Percentiles rank a stretch among this genome's conserved stretches.
Evolutionary conservation across 2,113 vertebrate genomes (phyloP).

Genomic region (Pygoscelis antarcticus): DNA sequence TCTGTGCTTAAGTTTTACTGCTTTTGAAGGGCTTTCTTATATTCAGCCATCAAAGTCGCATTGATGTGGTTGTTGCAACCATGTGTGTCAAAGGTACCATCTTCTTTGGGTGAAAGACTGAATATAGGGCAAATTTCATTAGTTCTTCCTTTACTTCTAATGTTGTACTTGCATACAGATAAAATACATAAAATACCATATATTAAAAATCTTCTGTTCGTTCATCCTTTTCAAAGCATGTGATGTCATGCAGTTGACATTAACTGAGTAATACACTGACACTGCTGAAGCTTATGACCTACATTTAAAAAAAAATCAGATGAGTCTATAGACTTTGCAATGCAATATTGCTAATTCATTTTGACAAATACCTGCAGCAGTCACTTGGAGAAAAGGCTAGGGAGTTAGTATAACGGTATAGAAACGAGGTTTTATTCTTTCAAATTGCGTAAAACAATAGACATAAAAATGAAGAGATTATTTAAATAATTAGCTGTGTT

Average conservation of each 20-base stretch:
- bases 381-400: neutral
- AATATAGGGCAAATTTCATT: neutral
- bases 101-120: neutral
- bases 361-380: neutral
- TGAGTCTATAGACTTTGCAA: neutral
- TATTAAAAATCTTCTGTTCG: neutral
- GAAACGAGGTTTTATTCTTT: neutral
- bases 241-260: neutral
- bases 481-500: neutral
- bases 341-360: neutral
- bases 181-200: neutral
- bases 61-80: neutral
- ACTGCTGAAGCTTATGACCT: neutral
- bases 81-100: neutral
- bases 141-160: neutral
- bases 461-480: neutral
- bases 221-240: neutral
- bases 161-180: neutral
- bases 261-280: neutral
- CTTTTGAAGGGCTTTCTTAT: neutral
- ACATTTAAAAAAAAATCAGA: neutral
- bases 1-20: neutral
- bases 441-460: neutral
- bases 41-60: neutral
- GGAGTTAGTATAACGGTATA: neutral